Conservation (phyloP, 2,888 invertebrate genomes). For the Nemotelus pantherinus region DNA sequence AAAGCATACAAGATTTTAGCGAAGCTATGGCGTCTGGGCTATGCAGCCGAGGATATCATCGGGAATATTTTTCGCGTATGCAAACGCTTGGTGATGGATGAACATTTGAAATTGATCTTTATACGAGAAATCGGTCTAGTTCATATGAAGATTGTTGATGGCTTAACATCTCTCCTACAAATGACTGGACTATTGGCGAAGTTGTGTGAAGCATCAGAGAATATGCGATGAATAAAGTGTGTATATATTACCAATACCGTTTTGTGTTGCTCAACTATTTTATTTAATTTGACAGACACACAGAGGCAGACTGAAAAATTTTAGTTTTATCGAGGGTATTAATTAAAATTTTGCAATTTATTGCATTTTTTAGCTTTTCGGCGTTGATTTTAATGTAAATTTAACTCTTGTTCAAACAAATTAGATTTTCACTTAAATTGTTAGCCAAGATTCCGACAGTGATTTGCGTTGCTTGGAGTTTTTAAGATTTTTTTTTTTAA, state of each 20-base stretch:
- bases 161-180: slow-evolving; percentile 87
- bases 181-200: slow-evolving; percentile 88
- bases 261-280: background rate
- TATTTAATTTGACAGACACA: too few relatives aligned
- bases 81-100: slow-evolving; percentile 84
- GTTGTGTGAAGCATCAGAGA: slow-evolving; percentile 70
- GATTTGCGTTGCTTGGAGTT: too few relatives aligned
- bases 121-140: slow-evolving; percentile 91
- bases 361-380: too few relatives aligned
- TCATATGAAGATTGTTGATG: slow-evolving; percentile 91
- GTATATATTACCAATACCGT: background rate
- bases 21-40: slow-evolving; percentile 92
- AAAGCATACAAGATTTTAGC: slow-evolving; percentile 88
- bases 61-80: slow-evolving; percentile 93
- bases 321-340: too few relatives aligned
- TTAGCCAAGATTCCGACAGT: too few relatives aligned
- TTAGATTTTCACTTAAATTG: too few relatives aligned
- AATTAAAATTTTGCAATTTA: too few relatives aligned
- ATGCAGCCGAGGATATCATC: slow-evolving; percentile 96
- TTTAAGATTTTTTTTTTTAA: too few relatives aligned
- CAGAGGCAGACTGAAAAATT: too few relatives aligned
- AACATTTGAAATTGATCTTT: slow-evolving; percentile 83
- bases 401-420: too few relatives aligned
- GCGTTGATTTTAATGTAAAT: too few relatives aligned
- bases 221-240: slow-evolving; percentile 11